phyloP scores from a whole-genome alignment of 2,797 vertebrate genomes.

The Neosalanx taihuensis region DNA sequence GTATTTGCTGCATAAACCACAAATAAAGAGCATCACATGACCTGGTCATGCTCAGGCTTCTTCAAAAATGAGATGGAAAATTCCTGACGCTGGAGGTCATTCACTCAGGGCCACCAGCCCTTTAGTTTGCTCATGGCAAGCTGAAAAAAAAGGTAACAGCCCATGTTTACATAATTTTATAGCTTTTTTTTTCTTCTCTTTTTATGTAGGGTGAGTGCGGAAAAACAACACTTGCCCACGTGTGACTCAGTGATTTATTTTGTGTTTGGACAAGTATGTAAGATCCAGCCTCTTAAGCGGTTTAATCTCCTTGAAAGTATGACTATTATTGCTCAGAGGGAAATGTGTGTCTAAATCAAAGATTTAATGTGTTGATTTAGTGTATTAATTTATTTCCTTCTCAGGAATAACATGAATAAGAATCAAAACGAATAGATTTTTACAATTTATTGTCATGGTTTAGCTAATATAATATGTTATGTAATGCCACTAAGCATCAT shows the following conservation, averaged over 20 bases:
- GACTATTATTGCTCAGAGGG: conserved; percentile 48
- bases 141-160: conserved; percentile 63
- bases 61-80: conserved; percentile 62
- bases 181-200: conserved; percentile 46
- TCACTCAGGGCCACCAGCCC: conserved; percentile 51
- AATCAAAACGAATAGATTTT: conserved; percentile 29
- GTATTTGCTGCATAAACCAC: conserved; percentile 47
- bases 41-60: conserved; percentile 58
- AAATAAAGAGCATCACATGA: conserved; percentile 58
- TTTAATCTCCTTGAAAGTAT: conserved; percentile 61
- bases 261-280: conserved; percentile 67
- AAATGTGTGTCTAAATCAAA: conserved; percentile 41
- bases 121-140: conserved; percentile 64
- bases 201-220: conserved; percentile 53
- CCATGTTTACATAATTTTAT: conserved; percentile 68
- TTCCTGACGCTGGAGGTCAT: conserved; percentile 64
- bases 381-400: not conserved
- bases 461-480: conserved; percentile 1
- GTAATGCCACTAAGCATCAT: not conserved
- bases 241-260: conserved; percentile 58
- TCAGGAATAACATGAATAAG: conserved; percentile 26
- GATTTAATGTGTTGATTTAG: conserved; percentile 41
- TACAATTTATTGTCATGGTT: conserved; percentile 39
- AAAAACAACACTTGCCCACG: conserved; percentile 54
- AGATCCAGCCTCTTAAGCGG: conserved; percentile 52